Base-by-base conservation (phyloP, 92 coral and sea anemone species). In the Nematostella vectensis region DNA sequence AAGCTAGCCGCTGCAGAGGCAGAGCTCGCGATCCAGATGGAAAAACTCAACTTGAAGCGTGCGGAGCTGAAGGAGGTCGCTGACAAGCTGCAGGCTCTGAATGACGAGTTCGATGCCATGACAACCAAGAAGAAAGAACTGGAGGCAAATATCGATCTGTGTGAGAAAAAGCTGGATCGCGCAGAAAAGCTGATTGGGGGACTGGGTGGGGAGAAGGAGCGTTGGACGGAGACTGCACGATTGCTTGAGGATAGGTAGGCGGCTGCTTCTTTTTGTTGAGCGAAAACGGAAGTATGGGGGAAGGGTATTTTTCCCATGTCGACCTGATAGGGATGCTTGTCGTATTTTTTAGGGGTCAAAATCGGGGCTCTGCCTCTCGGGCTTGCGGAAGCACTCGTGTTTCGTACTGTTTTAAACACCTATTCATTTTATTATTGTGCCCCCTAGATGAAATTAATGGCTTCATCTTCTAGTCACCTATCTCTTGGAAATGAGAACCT, bases 171-270 rank as follows among this genome's bases (percentile, higher is more conserved):
- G 63, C 78, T 93, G 13, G 96, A 86, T 66, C 93, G 99, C 36
- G 99, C 99, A n/a, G 99, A 93, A 75, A 93, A 93, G 59, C 79
- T 93, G 70, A 93, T 93, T 50, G 99, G 99, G 1, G 99, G 99
- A 44, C 78, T 93, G 77, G 99, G 99, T 16, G 99, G 99, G 11
- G 99, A 93, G 69, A 93, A 93, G 50, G 96, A 86, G 75, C 78
- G 99, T 62, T 93, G 99, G 99, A 93, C 96, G n/a, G 96, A 93
- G 67, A 82, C 99, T 6, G 99, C 99, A 27, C 65, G 76, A 28
- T 49, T 74, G 44, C 71, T 93, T 25, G 83, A 88, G 11, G 99
- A 93, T 67, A 86, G 68, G 94, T 83, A 74, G 10, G 85, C 40
- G n/a, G n/a, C n/a, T n/a, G n/a, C n/a, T n/a, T n/a, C n/a, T n/a